Percentiles rank a stretch among this genome's conserved stretches.
Evolutionary conservation across 2,113 vertebrate species (phyloP).

Genomic region (Cygnus atratus): DNA sequence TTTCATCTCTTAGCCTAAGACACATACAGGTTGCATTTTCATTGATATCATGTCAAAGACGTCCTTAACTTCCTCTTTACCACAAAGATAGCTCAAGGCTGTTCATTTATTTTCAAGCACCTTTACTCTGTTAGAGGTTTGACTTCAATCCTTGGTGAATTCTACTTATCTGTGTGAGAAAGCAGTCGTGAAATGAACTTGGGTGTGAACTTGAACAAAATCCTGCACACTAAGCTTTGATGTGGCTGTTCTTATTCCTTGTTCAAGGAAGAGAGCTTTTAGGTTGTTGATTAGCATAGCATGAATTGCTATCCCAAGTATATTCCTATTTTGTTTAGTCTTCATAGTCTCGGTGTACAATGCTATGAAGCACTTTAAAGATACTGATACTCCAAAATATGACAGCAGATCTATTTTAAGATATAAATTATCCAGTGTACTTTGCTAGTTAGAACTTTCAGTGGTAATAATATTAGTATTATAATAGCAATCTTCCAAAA

Average conservation of each 20-base stretch:
- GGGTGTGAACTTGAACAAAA: not conserved
- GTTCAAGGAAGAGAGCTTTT: not conserved
- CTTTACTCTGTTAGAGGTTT: not conserved
- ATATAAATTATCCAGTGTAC: accelerated
- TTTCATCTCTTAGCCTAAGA: not conserved
- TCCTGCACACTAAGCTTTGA: not conserved
- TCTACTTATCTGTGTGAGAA: not conserved
- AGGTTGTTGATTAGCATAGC: not conserved
- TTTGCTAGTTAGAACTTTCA: not conserved
- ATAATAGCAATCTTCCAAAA: not conserved
- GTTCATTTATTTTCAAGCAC: not conserved
- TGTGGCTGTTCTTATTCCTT: not conserved
- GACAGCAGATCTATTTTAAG: not conserved
- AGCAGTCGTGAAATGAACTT: not conserved
- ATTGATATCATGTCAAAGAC: not conserved
- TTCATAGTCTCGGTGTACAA: not conserved
- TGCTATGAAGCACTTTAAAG: not conserved
- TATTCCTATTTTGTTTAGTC: not conserved
- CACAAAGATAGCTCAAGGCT: not conserved
- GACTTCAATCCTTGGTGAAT: not conserved
- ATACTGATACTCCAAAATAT: not conserved
- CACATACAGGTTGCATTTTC: not conserved
- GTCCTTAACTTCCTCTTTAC: not conserved
- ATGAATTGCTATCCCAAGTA: not conserved
- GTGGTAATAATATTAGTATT: not conserved